Conservation (phyloP, 2,113 vertebrate genomes). For the Leiothrix lutea region DNA sequence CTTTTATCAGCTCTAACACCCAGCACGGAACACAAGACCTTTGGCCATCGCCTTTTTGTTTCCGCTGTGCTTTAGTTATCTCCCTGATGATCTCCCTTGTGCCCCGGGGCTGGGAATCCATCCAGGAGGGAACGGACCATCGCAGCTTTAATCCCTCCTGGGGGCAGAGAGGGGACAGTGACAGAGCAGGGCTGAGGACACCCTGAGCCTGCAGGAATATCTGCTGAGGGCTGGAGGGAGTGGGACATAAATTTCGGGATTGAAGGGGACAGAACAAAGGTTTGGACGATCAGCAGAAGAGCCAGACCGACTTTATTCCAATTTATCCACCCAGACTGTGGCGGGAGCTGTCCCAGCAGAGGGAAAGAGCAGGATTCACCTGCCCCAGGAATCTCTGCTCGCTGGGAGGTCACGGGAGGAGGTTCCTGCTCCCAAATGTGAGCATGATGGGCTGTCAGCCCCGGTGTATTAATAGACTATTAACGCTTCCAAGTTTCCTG, state of each 20-base stretch:
- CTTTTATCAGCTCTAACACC: background rate
- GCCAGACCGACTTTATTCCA: accelerated
- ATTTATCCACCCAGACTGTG: accelerated
- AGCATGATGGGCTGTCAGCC: slow-evolving; percentile 35
- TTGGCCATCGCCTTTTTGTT: background rate
- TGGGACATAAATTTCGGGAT: background rate
- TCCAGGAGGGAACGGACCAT: background rate
- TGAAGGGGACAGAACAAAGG: background rate
- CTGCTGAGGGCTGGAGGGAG: background rate
- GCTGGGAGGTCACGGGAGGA: background rate
- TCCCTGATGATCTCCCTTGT: background rate
- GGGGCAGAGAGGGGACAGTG: background rate
- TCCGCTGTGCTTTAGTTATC: background rate
- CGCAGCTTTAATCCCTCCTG: background rate
- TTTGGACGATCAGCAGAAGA: background rate
- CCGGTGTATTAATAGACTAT: slow-evolving; percentile 53
- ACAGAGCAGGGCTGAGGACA: background rate
- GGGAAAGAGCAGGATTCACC: background rate
- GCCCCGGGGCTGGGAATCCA: background rate
- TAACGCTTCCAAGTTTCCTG: slow-evolving; percentile 53
- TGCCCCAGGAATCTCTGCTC: background rate
- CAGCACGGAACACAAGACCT: background rate
- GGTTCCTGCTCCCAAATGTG: background rate
- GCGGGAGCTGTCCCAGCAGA: background rate
- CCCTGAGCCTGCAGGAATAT: background rate